Base-by-base conservation (phyloP, 2,888 invertebrate genomes). In the Ichneumoninae sp. region DNA sequence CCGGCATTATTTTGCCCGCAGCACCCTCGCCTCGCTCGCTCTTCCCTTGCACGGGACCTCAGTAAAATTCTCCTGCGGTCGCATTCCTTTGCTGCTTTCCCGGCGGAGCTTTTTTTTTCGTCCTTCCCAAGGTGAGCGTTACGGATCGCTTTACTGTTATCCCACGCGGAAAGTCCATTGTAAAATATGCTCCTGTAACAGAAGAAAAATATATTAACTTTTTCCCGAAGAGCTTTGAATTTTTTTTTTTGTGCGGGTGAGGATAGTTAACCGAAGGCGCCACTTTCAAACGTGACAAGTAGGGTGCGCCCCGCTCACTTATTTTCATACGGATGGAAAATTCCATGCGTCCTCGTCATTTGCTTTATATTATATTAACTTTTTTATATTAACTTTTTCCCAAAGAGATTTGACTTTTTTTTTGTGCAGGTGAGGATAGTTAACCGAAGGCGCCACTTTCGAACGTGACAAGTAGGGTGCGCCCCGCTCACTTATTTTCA, bases 91-190 rank as follows among this genome's bases (percentile, higher is more conserved):
- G 40, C 22, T 54, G 54, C 54, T 54, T 71, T 71, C 71, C 36
- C 57, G 22, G 13, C 16, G 10, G 22, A 54, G 54, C 54, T 52
- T 26, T 22, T 57, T 22, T 71, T 71, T 71, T 54, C 40, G 52
- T 70, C 19, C 71, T 33, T 71, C 36, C 13, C 71, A 36, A 36
- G 54, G 71, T 36, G 40, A 71, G 50, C 54, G 19, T 22, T 52
- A n/a, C 52, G 22, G 36, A 33, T 36, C 71, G n/a, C 54, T 10
- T 30, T 54, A 36, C 71, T 54, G 54, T 54, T 71, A 54, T 52
- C 10, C 52, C 33, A 33, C 57, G 57, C n/a, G 57, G 3, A 57
- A 30, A 54, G 33, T 71, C 40, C 22, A 40, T 71, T 54, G 71
- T 70, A n/a, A 10, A 52, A 19, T 16, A 36, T 22, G 22, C 71